These are phyloP conservation scores for Cybosia mesomella DNA, from an alignment of 2,888 invertebrate genomes.

Conservation along the genomic window DNA sequence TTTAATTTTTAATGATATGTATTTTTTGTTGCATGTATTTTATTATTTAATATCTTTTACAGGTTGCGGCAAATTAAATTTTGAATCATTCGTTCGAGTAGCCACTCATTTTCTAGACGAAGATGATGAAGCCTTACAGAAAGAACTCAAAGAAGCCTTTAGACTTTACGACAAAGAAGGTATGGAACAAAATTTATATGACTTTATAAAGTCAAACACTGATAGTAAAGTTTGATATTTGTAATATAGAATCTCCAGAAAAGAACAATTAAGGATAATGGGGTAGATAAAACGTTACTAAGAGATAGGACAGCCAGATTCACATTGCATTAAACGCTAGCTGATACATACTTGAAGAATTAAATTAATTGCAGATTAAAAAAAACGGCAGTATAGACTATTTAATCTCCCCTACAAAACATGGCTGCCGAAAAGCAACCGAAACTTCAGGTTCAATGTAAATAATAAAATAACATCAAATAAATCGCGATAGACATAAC, in stretches of 20 bases:
- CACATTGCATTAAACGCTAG: background rate
- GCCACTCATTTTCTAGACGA: constrained; percentile 94
- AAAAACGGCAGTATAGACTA: background rate
- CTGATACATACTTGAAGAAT: background rate
- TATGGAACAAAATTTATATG: constrained; percentile 52
- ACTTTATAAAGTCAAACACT: no score
- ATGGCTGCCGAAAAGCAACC: no score
- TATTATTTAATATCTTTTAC: constrained; percentile 51
- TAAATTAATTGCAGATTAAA: background rate
- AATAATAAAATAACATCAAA: no score
- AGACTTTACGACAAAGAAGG: constrained; percentile 95
- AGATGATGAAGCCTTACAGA: constrained; percentile 94
- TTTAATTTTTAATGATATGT: no score
- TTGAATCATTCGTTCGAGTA: constrained; percentile 93
- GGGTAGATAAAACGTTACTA: no score
- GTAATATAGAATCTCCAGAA: no score
- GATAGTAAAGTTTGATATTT: no score
- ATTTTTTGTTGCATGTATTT: background rate
- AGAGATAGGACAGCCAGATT: background rate
- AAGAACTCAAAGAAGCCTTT: constrained; percentile 96
- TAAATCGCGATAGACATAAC: no score
- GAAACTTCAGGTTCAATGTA: no score
- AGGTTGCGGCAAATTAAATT: constrained; percentile 94
- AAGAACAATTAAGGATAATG: no score
- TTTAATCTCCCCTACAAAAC: no score